Conservation (phyloP, 2,113 vertebrate genomes). For the Heterotis niloticus region DNA sequence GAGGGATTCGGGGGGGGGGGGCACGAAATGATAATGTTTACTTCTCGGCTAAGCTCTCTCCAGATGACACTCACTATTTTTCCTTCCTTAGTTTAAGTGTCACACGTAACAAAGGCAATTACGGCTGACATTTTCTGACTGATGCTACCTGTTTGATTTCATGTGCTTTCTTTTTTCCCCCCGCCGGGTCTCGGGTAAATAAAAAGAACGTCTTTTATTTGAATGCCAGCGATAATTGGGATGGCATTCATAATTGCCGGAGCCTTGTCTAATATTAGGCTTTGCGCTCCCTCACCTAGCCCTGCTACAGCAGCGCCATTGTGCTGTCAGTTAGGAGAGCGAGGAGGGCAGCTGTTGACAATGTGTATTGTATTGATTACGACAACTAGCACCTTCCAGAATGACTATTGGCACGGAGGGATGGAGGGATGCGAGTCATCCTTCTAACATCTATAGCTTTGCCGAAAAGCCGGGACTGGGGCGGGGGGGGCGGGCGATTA, state of each 20-base stretch:
- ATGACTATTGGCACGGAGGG: conserved; percentile 27
- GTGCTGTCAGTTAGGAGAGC: conserved; percentile 66
- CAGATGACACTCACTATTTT: conserved; percentile 28
- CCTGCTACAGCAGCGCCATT: conserved; percentile 63
- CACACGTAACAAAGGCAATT: conserved; percentile 42
- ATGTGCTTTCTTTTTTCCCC: conserved; percentile 41
- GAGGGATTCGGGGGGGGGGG: background rate
- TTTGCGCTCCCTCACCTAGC: conserved; percentile 64
- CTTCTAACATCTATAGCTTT: conserved; percentile 25
- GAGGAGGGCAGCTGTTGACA: conserved; percentile 67
- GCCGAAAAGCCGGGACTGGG: background rate
- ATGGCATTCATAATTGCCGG: conserved; percentile 73
- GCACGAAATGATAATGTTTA: conserved; percentile 31
- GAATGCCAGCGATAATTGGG: conserved; percentile 74
- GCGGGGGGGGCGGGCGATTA: background rate
- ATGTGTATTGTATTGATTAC: conserved; percentile 44
- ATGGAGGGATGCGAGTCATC: conserved; percentile 2
- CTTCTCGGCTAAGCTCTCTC: conserved; percentile 29
- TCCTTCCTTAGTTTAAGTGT: conserved; percentile 32
- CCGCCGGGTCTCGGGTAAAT: conserved; percentile 39
- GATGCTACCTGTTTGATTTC: conserved; percentile 61
- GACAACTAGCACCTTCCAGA: conserved; percentile 38
- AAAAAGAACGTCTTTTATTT: conserved; percentile 62
- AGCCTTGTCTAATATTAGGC: conserved; percentile 68
- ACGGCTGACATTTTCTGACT: conserved; percentile 62